A percentile compares a stretch with the other conserved stretches of the same genome.
These are phyloP conservation scores for Sylvietta virens DNA, from an alignment of 2,113 vertebrate species.

Conservation along the genomic window DNA sequence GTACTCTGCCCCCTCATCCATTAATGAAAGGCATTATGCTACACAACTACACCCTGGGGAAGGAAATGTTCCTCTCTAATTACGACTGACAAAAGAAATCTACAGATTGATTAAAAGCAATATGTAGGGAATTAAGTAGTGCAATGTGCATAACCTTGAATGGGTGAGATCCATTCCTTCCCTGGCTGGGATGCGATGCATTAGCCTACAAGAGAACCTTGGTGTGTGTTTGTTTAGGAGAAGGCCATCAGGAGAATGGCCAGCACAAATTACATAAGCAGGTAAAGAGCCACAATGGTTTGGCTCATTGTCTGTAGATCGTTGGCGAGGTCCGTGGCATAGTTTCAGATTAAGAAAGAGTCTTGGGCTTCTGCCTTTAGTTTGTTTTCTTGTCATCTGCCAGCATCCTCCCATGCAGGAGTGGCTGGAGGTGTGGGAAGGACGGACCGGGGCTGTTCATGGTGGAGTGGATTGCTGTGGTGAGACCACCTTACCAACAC, in stretches of 20 bases:
- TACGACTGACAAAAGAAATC: slow-evolving; percentile 32
- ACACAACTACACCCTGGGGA: slow-evolving; percentile 14
- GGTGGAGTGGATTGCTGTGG: background rate
- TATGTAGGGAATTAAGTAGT: background rate
- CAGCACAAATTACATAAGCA: background rate
- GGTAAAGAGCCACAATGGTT: background rate
- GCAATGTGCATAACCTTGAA: background rate
- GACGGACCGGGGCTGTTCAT: background rate
- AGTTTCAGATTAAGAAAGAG: background rate
- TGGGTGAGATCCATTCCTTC: background rate
- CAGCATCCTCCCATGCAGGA: background rate
- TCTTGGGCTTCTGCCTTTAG: background rate
- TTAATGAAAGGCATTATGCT: slow-evolving; percentile 10
- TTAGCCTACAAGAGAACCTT: background rate
- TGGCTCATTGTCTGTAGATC: background rate
- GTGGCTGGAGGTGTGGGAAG: background rate
- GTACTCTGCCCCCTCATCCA: background rate
- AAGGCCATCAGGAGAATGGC: background rate
- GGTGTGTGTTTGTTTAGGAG: background rate
- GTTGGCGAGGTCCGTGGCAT: background rate
- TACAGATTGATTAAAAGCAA: slow-evolving; percentile 41
- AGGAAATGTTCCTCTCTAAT: slow-evolving; percentile 29
- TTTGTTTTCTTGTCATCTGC: background rate
- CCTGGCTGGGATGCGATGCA: background rate
- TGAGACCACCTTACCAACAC: background rate